Evolutionary conservation across 2,888 invertebrate genomes (phyloP), one percentile per base, ranked within the genome.

Genomic region (Ypsolopha scabrella): DNA sequence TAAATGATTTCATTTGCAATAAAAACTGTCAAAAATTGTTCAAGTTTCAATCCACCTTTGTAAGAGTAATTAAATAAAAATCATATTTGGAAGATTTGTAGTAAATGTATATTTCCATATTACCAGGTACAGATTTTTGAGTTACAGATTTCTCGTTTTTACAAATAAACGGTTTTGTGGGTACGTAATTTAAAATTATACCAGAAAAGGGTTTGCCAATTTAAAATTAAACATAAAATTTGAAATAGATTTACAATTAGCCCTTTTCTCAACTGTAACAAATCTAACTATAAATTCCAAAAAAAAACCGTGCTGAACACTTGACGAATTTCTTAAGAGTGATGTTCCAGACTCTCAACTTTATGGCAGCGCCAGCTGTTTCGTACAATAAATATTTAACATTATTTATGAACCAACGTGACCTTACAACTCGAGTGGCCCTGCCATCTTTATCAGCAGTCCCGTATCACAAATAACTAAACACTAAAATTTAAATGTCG

Each of bases 51-150:
- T 45, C 10, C 45, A 33, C 10, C 14, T 34, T 35, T 13, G 36
- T 13, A 1, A 14, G 8, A 24, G 6, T 6, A 13, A n/a, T 13
- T 41, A 33, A 50, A 13, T 50, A 50, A 50, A 48, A 50, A 11
- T 47, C 36, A 41, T 41, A 47, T 39, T 47, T 51, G 47, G 47
- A 80, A 83, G 82, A 81, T 85, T 85, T 80, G 81, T 83, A 81
- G 85, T 83, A 85, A 85, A 85, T 80, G 80, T 83, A 83, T 83
- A 85, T 85, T 85, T 80, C 70, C 74, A 76, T 82, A 79, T 80
- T 67, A 80, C 80, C 85, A 85, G 85, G 85, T 85, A 85, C 85
- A 81, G 78, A 72, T 80, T 77, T 76, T 71, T 50, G 76, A 81
- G 80, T 80, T 75, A 76, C 71, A 79, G 74, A 71, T 45, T 45